Percentiles rank a stretch among this genome's conserved stretches.
phyloP scores from a whole-genome alignment of 2,888 invertebrate species.

The Archips crataeganus region DNA sequence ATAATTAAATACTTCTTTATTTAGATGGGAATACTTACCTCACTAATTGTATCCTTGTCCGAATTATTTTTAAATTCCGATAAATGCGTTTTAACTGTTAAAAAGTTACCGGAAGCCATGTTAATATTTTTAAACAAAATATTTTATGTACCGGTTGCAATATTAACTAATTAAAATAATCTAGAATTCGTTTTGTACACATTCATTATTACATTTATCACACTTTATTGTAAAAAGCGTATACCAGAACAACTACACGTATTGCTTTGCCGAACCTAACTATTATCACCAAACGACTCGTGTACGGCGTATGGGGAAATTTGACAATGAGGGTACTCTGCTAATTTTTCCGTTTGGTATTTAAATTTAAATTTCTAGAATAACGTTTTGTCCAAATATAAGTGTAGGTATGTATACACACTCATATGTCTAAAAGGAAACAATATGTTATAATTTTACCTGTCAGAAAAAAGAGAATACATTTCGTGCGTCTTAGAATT shows the following conservation, averaged over 20 bases:
- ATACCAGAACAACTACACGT: slow-evolving; percentile 65
- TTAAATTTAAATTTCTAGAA: slow-evolving; percentile 17
- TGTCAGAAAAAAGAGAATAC: neutral
- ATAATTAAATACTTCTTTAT: neutral
- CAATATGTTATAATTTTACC: neutral
- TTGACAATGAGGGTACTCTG: slow-evolving; percentile 54
- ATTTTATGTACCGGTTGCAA: neutral
- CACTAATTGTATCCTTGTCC: slow-evolving; percentile 80
- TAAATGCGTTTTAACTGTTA: slow-evolving; percentile 76
- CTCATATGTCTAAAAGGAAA: neutral
- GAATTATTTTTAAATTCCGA: slow-evolving; percentile 78
- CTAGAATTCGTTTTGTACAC: neutral
- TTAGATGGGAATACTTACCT: slow-evolving; percentile 63
- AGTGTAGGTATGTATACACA: neutral
- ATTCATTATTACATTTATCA: slow-evolving; percentile 19
- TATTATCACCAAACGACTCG: slow-evolving; percentile 44
- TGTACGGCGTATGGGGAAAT: neutral
- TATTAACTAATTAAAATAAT: neutral
- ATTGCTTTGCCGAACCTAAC: slow-evolving; percentile 61
- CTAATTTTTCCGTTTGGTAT: slow-evolving; percentile 21
- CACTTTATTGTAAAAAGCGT: slow-evolving; percentile 38
- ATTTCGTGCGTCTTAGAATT: neutral
- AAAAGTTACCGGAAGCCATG: slow-evolving; percentile 49
- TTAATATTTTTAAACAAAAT: slow-evolving; percentile 4
- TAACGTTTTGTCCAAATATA: slow-evolving; percentile 13